phyloP scores from a whole-genome alignment of 30 jellyfish, hydroid and myxozoan species.

The Phacellophora camtschatica region DNA sequence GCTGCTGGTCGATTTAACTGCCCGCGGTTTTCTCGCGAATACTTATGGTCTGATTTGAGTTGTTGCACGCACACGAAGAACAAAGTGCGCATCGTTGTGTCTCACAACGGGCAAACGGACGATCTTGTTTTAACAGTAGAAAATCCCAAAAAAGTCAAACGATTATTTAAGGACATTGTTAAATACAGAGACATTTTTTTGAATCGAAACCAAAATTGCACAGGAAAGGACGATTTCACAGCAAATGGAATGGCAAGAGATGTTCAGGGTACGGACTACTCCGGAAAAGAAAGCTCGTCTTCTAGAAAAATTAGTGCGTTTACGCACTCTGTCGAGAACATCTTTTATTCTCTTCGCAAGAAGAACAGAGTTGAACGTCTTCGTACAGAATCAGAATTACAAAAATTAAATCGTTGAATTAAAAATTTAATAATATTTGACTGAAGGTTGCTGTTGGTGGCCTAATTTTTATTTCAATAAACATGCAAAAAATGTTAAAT shows the following conservation, averaged over 20 bases:
- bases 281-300: not conserved
- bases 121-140: constrained; percentile 3
- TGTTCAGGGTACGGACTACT: not conserved
- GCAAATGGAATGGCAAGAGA: not conserved
- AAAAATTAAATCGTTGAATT: too few relatives aligned
- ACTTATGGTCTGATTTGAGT: constrained; percentile 35
- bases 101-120: not conserved
- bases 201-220: not conserved
- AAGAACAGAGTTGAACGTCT: too few relatives aligned
- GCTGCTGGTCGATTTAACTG: not conserved
- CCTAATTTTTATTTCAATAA: too few relatives aligned
- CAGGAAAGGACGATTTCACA: not conserved
- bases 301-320: constrained; percentile 25
- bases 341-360: constrained; percentile 20
- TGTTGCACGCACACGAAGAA: constrained; percentile 46
- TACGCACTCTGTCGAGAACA: constrained; percentile 40
- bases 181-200: constrained; percentile 23
- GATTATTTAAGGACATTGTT: constrained; percentile 17
- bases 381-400: too few relatives aligned
- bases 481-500: too few relatives aligned
- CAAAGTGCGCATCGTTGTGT: constrained; percentile 20
- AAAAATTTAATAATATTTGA: too few relatives aligned
- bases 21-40: constrained; percentile 10
- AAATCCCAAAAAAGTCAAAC: not conserved
- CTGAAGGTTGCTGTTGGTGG: too few relatives aligned